phyloP scores from a whole-genome alignment of 2,797 vertebrate species.

The Sphaeramia orbicularis region DNA sequence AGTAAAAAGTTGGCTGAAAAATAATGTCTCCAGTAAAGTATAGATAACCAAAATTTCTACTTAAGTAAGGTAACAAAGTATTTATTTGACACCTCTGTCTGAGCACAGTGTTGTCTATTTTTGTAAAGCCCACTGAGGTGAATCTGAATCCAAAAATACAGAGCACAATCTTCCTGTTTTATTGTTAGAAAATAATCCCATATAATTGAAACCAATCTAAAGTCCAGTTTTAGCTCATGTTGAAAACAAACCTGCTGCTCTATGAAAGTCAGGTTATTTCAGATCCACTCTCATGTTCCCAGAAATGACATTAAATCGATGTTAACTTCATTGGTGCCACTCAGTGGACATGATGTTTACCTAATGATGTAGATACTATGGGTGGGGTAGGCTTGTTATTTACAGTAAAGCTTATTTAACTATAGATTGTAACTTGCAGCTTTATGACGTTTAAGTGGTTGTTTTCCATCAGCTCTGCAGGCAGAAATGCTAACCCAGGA shows the following conservation, averaged over 20 bases:
- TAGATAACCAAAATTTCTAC: no score
- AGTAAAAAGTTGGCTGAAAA: no score
- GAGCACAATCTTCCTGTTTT: not conserved
- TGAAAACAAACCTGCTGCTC: conserved; percentile 1
- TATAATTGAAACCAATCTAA: not conserved
- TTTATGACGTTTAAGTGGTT: not conserved
- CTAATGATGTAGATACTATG: conserved; percentile 16
- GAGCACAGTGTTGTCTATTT: no score
- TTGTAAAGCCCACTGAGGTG: no score
- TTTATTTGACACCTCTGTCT: no score
- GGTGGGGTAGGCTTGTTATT: not conserved
- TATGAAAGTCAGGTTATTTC: conserved; percentile 32
- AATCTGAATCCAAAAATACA: not conserved
- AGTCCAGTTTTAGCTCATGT: not conserved
- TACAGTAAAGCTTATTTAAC: conserved; percentile 10
- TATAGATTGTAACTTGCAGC: conserved; percentile 4
- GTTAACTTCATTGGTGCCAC: conserved; percentile 38
- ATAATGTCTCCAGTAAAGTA: no score
- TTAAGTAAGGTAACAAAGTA: no score
- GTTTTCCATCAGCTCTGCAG: not conserved
- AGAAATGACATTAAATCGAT: conserved; percentile 39
- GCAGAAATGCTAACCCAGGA: not conserved
- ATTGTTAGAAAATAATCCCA: not conserved
- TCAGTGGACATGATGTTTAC: conserved; percentile 21
- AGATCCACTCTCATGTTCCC: conserved; percentile 31